Evolutionary conservation across 2,888 invertebrate species (phyloP), one percentile per base, ranked within the genome.

Genomic region (Acronicta psi): DNA sequence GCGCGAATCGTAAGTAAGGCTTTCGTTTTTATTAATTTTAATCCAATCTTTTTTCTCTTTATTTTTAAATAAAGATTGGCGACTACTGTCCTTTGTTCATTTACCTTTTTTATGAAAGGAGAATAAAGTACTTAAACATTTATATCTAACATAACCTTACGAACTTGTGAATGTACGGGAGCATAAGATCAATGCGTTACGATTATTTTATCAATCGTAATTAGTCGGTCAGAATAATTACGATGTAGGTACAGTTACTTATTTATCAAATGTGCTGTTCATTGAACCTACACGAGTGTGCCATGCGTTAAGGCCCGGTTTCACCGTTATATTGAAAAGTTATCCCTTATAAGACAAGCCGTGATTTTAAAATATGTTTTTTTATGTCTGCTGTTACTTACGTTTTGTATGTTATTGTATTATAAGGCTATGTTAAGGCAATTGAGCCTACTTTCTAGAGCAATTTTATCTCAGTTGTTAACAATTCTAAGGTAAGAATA

Each of bases 201-300:
- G 38, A 60, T 49, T 49, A 40, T 45, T 46, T 71, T 73, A 68
- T 71, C 72, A 60, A 25, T 20, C 25, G 49, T 61, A 73, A 73
- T 73, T 73, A 73, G 69, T 73, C 58, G 59, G 69, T 62, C 66
- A 62, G 56, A 69, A 54, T 75, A 72, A 73, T 73, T 59, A 73
- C 53, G 47, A 49, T 51, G 51, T 43, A 75, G 46, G 40, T 69
- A 75, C 73, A 62, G 65, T 75, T 72, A 72, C 45, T 51, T 74
- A 62, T 69, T 51, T 74, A 62, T 69, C 65, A 62, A 75, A 72
- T 69, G 59, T 69, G 50, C 58, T 59, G 73, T 69, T 59, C 76
- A 58, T 58, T 75, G 76, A 75, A 64, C 73, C 52, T 54, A 42
- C 49, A 55, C 36, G 34, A 34, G 34, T 34, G n/a, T n/a, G 69